Percentiles rank a stretch among this genome's conserved stretches.
These are phyloP conservation scores for Leptonema lineaticorne DNA, from an alignment of 1,140 invertebrate species.

Conservation along the genomic window DNA sequence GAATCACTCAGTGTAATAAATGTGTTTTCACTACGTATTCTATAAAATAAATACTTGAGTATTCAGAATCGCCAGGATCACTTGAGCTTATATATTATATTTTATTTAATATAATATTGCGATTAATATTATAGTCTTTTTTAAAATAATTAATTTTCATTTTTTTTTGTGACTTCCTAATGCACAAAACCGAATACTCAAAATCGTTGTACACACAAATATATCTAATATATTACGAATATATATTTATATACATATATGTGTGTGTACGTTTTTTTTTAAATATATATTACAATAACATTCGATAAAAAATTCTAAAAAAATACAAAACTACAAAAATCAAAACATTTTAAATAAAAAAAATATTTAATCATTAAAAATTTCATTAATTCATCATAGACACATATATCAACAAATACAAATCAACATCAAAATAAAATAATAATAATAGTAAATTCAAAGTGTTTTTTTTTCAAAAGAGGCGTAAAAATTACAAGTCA, in stretches of 20 bases:
- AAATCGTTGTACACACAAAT: too few species aligned
- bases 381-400: conserved; percentile 13
- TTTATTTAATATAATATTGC: too few species aligned
- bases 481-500: background rate
- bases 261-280: too few species aligned
- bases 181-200: too few species aligned
- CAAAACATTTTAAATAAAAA: conserved; percentile 28
- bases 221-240: too few species aligned
- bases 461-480: background rate
- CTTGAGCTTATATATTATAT: too few species aligned
- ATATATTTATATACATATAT: too few species aligned
- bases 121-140: too few species aligned
- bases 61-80: background rate
- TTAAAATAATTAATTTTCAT: too few species aligned
- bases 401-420: conserved; percentile 29
- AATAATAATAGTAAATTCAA: too few species aligned
- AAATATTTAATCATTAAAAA: conserved; percentile 26
- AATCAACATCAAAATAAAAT: conserved; percentile 19
- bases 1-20: background rate
- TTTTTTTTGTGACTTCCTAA: too few species aligned
- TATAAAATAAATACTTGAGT: background rate
- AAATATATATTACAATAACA: too few species aligned
- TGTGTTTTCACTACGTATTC: background rate
- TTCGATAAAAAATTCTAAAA: conserved; percentile 28
- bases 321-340: conserved; percentile 35